phyloP scores from a whole-genome alignment of 35 echinoderm and acorn worm genomes.

The Nesometra sesokonis region DNA sequence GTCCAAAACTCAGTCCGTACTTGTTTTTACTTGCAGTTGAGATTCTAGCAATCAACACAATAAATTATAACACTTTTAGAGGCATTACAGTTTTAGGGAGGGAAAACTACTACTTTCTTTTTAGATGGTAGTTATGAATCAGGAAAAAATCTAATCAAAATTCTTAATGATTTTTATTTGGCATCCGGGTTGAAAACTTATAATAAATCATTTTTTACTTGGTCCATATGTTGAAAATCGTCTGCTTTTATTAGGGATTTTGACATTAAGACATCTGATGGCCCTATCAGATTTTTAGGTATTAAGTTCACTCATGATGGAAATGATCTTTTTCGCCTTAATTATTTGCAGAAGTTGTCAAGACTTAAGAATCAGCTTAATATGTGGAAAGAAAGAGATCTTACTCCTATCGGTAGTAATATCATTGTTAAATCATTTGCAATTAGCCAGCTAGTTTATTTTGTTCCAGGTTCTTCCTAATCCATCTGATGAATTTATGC shows the following conservation, averaged over 20 bases:
- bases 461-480: constrained; percentile 1
- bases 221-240: not conserved
- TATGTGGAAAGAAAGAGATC: constrained; percentile 1
- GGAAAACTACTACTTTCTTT: not conserved
- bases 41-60: not conserved
- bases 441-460: constrained; percentile 5
- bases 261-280: not conserved
- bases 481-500: not conserved
- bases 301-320: too few species aligned
- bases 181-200: constrained; percentile 12
- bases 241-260: constrained; percentile 5
- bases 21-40: not conserved
- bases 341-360: constrained; percentile 1
- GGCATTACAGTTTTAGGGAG: constrained; percentile 3
- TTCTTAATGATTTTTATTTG: constrained; percentile 5
- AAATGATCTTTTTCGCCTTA: too few species aligned
- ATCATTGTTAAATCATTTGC: constrained; percentile 16
- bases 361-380: too few species aligned
- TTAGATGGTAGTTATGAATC: constrained; percentile 3
- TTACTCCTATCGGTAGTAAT: constrained; percentile 18
- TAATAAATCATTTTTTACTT: not conserved
- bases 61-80: not conserved
- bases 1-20: constrained; percentile 14
- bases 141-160: not conserved
- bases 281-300: not conserved